A percentile compares a stretch with the other conserved stretches of the same genome.
These are phyloP conservation scores for Vulpes vulpes DNA, from an alignment of 2,113 vertebrate species.

Conservation along the genomic window DNA sequence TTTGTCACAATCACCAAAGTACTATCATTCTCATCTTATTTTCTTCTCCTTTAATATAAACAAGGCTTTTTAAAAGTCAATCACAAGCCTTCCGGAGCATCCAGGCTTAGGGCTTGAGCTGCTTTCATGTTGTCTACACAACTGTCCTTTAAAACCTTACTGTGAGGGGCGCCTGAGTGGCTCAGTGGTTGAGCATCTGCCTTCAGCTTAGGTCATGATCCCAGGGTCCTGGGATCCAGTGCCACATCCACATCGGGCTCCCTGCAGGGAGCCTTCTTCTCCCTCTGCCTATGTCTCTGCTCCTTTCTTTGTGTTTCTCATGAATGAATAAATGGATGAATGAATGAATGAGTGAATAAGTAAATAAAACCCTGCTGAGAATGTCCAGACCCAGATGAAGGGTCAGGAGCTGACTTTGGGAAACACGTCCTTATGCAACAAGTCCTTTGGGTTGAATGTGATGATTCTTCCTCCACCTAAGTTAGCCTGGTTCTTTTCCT, in stretches of 20 bases:
- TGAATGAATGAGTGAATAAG: background rate
- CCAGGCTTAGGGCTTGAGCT: background rate
- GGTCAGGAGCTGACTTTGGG: background rate
- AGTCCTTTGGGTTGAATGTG: background rate
- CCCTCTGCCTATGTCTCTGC: background rate
- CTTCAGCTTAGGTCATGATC: background rate
- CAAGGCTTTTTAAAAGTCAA: background rate
- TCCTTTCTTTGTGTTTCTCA: no score
- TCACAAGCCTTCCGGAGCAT: background rate
- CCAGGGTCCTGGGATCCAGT: background rate
- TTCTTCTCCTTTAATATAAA: background rate
- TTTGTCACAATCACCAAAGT: background rate
- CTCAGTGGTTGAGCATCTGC: background rate
- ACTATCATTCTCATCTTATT: background rate
- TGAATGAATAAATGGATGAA: background rate
- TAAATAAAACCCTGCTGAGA: background rate
- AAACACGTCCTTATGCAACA: accelerated
- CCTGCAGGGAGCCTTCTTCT: background rate
- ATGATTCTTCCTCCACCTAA: background rate
- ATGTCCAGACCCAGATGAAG: no score
- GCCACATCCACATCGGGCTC: background rate
- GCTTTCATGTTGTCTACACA: background rate
- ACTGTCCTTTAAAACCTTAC: background rate
- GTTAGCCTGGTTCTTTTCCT: background rate
- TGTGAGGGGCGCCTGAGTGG: background rate